These are phyloP conservation scores for Charanyca ferruginea DNA, from an alignment of 2,888 invertebrate genomes.

Conservation along the genomic window DNA sequence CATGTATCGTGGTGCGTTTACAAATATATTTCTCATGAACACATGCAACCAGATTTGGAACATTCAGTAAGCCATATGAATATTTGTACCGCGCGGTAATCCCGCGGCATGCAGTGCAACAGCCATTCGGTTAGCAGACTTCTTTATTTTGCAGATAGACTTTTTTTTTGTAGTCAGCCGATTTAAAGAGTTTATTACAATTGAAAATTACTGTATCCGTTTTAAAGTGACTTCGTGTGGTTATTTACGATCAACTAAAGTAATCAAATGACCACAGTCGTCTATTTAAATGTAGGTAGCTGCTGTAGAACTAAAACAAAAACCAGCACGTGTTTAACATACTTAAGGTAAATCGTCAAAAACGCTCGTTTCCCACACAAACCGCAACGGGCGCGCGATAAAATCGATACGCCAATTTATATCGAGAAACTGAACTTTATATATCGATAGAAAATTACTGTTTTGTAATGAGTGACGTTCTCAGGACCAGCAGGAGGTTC, in stretches of 20 bases:
- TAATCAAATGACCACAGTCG: constrained; percentile 51
- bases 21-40: no score
- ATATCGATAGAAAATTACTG: constrained; percentile 66
- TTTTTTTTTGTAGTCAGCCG: neutral
- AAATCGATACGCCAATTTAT: constrained; percentile 81
- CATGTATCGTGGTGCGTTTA: no score
- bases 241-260: constrained; percentile 29
- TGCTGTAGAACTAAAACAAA: constrained; percentile 65
- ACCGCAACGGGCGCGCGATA: constrained; percentile 79
- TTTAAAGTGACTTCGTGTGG: constrained; percentile 11
- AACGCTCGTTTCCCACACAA: constrained; percentile 80
- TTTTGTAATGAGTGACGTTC: constrained; percentile 85
- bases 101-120: no score
- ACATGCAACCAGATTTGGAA: no score
- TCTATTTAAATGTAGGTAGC: constrained; percentile 50
- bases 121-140: neutral
- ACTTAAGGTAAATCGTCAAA: constrained; percentile 69
- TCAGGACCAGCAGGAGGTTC: constrained; percentile 83
- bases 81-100: no score
- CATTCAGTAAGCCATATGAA: no score
- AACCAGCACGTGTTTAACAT: constrained; percentile 65
- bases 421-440: constrained; percentile 73
- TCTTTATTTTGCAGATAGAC: neutral
- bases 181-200: neutral
- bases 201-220: constrained; percentile 23